Evolutionary conservation across 1,140 invertebrate genomes (phyloP), one percentile per base, ranked within the genome.

Genomic region (Hormaphis cornu): DNA sequence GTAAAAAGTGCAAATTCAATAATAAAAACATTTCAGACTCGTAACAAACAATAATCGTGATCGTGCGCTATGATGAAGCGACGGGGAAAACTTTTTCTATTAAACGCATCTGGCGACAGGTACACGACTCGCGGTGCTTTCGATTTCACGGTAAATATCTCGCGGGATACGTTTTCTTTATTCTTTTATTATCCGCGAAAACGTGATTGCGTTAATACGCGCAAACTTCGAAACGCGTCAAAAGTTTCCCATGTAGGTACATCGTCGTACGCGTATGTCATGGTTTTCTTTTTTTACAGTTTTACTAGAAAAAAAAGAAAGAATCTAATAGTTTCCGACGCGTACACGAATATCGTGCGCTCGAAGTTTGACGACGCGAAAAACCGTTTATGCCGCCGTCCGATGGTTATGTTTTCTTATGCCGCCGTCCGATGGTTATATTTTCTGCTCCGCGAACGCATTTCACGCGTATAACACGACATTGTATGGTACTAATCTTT

Each of bases 251-350:
- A n/a, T n/a, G n/a, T n/a, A n/a, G n/a, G 7, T 24, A 40, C 33
- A 40, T 40, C 54, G 37, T 56, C 33, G n/a, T n/a, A n/a, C 22
- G n/a, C 33, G 40, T 58, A 37, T 40, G 54, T 40, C 33, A 58
- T n/a, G n/a, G n/a, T n/a, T 58, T 40, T 56, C 40, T 58, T 24
- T 37, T 18, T 56, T 37, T 18, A 56, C 37, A 56, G 30, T 56
- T 56, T 37, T 24, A 6, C 8, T 14, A 56, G 37, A 56, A 56
- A 56, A n/a, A 42, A 22, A 56, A 37, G 2, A 12, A 42, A 35
- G n/a, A 16, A 56, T 24, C 33, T 58, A 58, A 58, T 40, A 58
- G 54, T 58, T 58, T 24, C 6, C 18, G 24, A 58, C 14, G 18
- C 40, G 40, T 37, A 58, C 14, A 24, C 40, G 40, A 58, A 40